Base-by-base conservation (phyloP, 2,888 invertebrate species). In the Toxonevra muliebris region DNA sequence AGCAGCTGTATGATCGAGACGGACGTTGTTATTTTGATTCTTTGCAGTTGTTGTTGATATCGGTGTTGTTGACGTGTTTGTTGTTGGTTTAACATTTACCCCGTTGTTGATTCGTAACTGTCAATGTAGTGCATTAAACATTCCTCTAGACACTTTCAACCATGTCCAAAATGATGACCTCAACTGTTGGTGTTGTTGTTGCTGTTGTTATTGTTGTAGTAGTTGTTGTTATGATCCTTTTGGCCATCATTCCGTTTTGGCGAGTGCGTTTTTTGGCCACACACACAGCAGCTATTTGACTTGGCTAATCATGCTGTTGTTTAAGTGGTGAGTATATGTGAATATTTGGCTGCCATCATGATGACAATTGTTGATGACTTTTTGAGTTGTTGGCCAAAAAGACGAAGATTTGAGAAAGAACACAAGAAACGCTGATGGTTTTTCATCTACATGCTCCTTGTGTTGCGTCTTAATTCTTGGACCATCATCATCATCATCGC, bases 1-100 rank as follows among this genome's bases (percentile, higher is more conserved):
- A 57, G 42, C 50, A 71, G 78, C 81, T 82, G 83, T 80, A 82
- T 83, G 78, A 82, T 84, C 82, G 84, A 83, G 83, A 84, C 83
- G 83, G 80, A 84, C 83, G 76, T 74, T 75, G 76, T 69, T 73
- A 50, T 76, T 60, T 17, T 54, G 13, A 43, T 58, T 72, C 63
- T 48, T 48, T n/a, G 30, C 60, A 60, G 45, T 57, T 66, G 53
- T 48, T 67, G 50, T 66, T 54, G 69, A 58, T 70, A 69, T 60
- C 53, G 64, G 66, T 69, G 71, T 70, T 74, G 48, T 55, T 66
- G 66, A 53, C 12, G 40, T 19, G 61, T 61, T 66, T 60, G 53
- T 65, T 65, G 65, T 53, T 58, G 43, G 55, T 52, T 58, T 48
- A 48, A 50, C 61, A 57, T 43, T 30, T 8, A 15, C 13, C 69